Percentiles rank a stretch among this genome's conserved stretches.
These are phyloP conservation scores for Agonopterix alstromeriana DNA, from an alignment of 2,888 invertebrate species.

Conservation along the genomic window DNA sequence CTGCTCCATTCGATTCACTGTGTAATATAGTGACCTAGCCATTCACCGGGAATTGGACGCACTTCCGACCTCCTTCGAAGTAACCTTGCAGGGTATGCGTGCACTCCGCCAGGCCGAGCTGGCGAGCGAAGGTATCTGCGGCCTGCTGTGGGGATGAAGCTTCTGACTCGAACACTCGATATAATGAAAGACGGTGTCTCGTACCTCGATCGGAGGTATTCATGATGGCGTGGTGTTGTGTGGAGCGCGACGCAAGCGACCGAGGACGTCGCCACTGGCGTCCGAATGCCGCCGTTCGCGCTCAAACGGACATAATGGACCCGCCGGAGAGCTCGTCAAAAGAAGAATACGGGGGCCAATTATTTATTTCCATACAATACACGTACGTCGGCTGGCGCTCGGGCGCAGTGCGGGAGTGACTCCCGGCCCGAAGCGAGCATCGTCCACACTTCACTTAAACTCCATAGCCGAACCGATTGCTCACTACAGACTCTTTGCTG, in stretches of 20 bases:
- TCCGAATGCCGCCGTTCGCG: constrained; percentile 66
- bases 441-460: constrained; percentile 15
- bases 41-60: constrained; percentile 53
- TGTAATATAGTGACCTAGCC: constrained; percentile 47
- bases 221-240: constrained; percentile 51
- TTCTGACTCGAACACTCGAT: constrained; percentile 15
- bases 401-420: constrained; percentile 61
- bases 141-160: constrained; percentile 20
- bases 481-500: not conserved
- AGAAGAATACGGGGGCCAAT: constrained; percentile 72
- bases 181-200: constrained; percentile 39
- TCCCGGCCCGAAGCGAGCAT: constrained; percentile 38
- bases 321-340: constrained; percentile 69
- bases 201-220: constrained; percentile 67
- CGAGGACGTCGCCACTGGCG: constrained; percentile 68
- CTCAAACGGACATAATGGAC: constrained; percentile 68
- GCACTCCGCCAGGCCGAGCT: constrained; percentile 29
- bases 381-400: constrained; percentile 60
- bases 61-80: constrained; percentile 59
- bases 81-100: constrained; percentile 12
- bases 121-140: constrained; percentile 18
- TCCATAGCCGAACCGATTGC: not conserved
- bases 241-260: constrained; percentile 59
- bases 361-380: constrained; percentile 73
- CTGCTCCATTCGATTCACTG: constrained; percentile 40